Evolutionary conservation across 2,888 invertebrate species (phyloP).

Genomic region (Steinernema hermaphroditum): DNA sequence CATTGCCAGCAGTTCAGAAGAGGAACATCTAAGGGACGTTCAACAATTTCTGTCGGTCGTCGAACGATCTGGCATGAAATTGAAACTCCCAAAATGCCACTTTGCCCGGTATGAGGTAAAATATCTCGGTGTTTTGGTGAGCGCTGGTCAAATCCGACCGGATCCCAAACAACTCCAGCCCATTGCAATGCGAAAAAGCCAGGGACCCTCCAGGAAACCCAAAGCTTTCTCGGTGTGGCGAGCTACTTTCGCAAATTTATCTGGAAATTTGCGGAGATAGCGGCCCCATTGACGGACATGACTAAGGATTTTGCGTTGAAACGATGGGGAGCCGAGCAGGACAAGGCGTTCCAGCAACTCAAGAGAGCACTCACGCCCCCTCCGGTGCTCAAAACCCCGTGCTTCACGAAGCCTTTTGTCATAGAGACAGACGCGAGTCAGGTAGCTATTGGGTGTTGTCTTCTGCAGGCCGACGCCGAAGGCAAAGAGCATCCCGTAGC

Average conservation of each 20-base stretch:
- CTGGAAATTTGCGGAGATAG: too few relatives aligned
- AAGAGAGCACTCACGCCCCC: conserved; percentile 29
- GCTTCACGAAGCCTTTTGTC: background rate
- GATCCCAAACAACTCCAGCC: conserved; percentile 22
- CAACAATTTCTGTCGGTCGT: conserved; percentile 28
- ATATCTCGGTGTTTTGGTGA: conserved; percentile 34
- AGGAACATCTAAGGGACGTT: conserved; percentile 32
- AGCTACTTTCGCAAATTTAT: too few relatives aligned
- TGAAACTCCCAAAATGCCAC: conserved; percentile 33
- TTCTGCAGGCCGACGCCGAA: conserved; percentile 34
- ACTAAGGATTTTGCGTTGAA: too few relatives aligned
- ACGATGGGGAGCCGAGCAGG: conserved; percentile 3
- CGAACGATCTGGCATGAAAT: conserved; percentile 2
- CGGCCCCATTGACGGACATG: too few relatives aligned
- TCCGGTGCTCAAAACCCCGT: conserved; percentile 34
- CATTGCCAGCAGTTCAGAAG: conserved; percentile 28
- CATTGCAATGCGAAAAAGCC: too few relatives aligned
- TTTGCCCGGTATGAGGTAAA: conserved; percentile 29
- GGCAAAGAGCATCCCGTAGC: conserved; percentile 34
- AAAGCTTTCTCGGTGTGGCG: too few relatives aligned
- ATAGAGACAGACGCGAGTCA: conserved; percentile 39
- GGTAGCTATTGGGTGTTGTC: conserved; percentile 39
- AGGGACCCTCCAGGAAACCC: too few relatives aligned
- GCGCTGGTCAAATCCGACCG: conserved; percentile 27
- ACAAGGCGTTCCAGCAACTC: conserved; percentile 17